Evolutionary conservation across 1,140 invertebrate species (phyloP).

Genomic region (Hormaphis cornu): DNA sequence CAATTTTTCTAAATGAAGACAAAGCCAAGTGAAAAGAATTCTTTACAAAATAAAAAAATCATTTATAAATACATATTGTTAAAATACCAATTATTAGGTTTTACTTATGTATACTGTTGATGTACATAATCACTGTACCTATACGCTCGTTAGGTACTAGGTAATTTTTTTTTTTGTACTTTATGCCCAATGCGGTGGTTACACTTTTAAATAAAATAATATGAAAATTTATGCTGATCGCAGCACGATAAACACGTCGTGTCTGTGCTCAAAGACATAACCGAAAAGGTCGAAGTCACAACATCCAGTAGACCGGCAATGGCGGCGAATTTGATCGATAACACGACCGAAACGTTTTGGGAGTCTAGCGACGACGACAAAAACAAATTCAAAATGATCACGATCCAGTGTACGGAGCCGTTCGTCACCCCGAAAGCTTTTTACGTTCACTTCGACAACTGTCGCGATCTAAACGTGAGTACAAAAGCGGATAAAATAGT

Average conservation of each 20-base stretch:
- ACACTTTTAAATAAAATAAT: not conserved
- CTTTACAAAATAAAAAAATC: too few species aligned
- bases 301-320: conserved; percentile 88
- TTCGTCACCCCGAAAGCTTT: conserved; percentile 56
- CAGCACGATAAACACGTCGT: conserved; percentile 50
- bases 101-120: too few species aligned
- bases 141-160: too few species aligned
- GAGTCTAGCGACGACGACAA: conserved; percentile 95
- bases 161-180: too few species aligned
- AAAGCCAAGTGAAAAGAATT: too few species aligned
- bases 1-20: too few species aligned
- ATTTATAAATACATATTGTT: too few species aligned
- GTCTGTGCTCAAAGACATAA: conserved; percentile 56
- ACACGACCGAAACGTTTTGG: conserved; percentile 97
- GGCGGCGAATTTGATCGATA: conserved; percentile 83
- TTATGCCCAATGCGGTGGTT: too few species aligned
- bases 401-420: conserved; percentile 47
- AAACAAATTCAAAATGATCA: conserved; percentile 77
- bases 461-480: conserved; percentile 74
- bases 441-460: conserved; percentile 87
- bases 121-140: too few species aligned
- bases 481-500: not conserved
- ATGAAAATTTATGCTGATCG: not conserved
- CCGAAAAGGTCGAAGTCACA: conserved; percentile 64
- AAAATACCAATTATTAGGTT: too few species aligned